A percentile compares a stretch with the other conserved stretches of the same genome.
These are phyloP conservation scores for Sisor rabdophorus DNA, from an alignment of 2,113 vertebrate genomes.

Conservation along the genomic window DNA sequence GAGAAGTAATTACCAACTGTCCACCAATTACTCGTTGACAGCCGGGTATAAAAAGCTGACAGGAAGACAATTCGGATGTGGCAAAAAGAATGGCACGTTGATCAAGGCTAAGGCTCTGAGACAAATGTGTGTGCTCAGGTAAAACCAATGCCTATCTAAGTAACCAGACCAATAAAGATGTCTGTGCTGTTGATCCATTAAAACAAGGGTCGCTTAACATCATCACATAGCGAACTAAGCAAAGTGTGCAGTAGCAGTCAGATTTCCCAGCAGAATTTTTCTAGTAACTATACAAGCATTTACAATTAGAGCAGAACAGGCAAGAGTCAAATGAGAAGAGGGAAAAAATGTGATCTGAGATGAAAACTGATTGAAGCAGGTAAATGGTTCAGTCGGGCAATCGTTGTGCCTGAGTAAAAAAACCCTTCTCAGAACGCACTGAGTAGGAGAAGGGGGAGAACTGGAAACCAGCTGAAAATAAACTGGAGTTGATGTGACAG, in stretches of 20 bases:
- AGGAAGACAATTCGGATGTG: constrained; percentile 20
- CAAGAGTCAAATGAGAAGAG: constrained; percentile 34
- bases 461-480: constrained; percentile 37
- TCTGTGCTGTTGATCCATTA: constrained; percentile 34
- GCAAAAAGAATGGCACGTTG: constrained; percentile 24
- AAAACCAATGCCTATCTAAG: not conserved
- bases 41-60: constrained; percentile 15
- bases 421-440: constrained; percentile 30
- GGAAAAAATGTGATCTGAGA: constrained; percentile 15
- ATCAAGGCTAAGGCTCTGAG: constrained; percentile 1
- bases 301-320: constrained; percentile 36
- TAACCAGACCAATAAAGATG: constrained; percentile 13
- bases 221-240: constrained; percentile 22
- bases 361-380: constrained; percentile 30
- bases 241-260: constrained; percentile 35
- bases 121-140: not conserved
- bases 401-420: constrained; percentile 37
- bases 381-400: constrained; percentile 49
- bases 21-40: not conserved
- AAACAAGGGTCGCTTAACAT: constrained; percentile 18
- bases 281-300: constrained; percentile 38
- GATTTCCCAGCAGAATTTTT: constrained; percentile 29
- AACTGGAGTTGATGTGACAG: constrained; percentile 48
- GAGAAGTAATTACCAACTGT: constrained; percentile 5
- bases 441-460: constrained; percentile 30